phyloP scores from a whole-genome alignment of 2,113 vertebrate genomes.

The Phalacrocorax brasilianus region DNA sequence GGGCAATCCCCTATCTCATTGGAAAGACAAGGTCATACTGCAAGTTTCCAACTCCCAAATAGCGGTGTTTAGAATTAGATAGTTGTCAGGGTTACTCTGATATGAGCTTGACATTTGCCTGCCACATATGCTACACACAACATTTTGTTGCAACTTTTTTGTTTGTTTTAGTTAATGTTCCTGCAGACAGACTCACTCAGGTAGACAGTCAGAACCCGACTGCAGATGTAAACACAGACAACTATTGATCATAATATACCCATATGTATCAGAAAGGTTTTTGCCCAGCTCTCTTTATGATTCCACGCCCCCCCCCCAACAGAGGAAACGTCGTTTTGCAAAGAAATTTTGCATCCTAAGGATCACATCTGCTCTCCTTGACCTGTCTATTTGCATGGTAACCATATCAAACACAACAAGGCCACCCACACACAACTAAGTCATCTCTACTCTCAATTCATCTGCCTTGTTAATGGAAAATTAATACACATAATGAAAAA shows the following conservation, averaged over 20 bases:
- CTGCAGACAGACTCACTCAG: background rate
- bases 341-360: background rate
- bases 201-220: background rate
- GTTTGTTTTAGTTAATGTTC: background rate
- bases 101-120: background rate
- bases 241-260: background rate
- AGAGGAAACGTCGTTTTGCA: background rate
- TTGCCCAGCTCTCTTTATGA: background rate
- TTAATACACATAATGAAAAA: background rate
- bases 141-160: background rate
- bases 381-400: background rate
- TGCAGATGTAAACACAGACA: fast-evolving
- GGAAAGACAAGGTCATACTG: background rate
- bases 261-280: background rate
- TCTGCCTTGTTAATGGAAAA: background rate
- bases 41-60: background rate
- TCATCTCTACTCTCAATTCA: background rate
- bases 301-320: background rate
- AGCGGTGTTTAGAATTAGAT: background rate
- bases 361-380: background rate
- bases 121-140: background rate
- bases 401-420: background rate
- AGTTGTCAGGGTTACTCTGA: background rate
- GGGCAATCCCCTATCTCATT: background rate
- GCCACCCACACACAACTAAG: background rate